Conservation (phyloP, 2,113 vertebrate genomes). For the Cettia cetti region DNA sequence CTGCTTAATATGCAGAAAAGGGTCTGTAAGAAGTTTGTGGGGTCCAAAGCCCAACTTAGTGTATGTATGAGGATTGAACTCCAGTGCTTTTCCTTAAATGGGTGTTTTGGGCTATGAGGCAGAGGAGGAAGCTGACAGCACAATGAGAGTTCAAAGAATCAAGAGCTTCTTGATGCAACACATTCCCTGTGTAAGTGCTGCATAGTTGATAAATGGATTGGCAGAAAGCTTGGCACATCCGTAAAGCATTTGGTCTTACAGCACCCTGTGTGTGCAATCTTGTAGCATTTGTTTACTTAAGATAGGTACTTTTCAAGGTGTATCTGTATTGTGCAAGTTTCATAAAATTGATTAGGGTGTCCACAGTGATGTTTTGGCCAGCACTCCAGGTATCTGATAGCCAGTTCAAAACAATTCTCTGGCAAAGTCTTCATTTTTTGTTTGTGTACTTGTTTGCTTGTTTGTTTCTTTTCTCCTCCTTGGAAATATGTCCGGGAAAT, state of each 20-base stretch:
- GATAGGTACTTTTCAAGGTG: not conserved
- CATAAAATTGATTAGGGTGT: not conserved
- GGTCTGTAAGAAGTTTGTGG: not conserved
- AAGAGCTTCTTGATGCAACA: not conserved
- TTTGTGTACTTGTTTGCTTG: not conserved
- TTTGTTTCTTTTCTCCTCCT: not conserved
- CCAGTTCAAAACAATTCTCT: not conserved
- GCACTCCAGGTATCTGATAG: not conserved
- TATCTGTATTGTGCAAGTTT: not conserved
- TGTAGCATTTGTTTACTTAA: not conserved
- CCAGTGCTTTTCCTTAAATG: fast-evolving
- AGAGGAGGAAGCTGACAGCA: not conserved
- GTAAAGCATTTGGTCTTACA: not conserved
- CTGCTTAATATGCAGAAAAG: not conserved
- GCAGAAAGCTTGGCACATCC: not conserved
- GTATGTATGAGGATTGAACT: not conserved
- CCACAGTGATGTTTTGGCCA: not conserved
- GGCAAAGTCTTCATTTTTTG: not conserved
- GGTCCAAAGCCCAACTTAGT: not conserved
- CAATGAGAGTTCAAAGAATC: not conserved
- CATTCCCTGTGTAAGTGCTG: not conserved
- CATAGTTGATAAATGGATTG: not conserved
- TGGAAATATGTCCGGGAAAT: not conserved
- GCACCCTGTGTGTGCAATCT: not conserved
- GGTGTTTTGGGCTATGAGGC: not conserved